A percentile compares a stretch with the other conserved stretches of the same genome.
Conservation (phyloP, 2,797 vertebrate genomes). For the Pangasius krempfi region DNA sequence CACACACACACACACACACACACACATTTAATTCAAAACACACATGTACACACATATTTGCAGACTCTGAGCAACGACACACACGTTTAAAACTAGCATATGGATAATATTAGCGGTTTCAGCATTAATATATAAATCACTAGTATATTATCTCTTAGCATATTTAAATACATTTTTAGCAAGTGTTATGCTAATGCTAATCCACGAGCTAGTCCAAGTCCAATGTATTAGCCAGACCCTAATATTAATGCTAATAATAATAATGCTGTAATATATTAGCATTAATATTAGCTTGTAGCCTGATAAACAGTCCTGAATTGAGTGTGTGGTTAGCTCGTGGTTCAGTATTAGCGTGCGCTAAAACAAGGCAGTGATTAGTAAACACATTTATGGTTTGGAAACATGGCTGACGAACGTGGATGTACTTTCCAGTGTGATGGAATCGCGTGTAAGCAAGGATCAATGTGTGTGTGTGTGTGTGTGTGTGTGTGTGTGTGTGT, state of each 20-base stretch:
- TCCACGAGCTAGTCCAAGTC: neutral
- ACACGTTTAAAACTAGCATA: neutral
- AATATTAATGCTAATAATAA: neutral
- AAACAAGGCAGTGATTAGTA: neutral
- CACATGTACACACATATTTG: neutral
- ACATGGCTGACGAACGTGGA: neutral
- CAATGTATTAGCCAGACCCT: neutral
- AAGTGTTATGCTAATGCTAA: neutral
- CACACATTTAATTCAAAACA: too few relatives aligned
- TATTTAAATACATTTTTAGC: neutral
- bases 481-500: neutral
- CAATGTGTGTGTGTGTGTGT: constrained; percentile 10
- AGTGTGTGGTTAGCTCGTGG: neutral
- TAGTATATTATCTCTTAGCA: neutral
- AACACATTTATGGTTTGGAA: neutral
- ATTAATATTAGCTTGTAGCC: neutral
- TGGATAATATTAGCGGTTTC: neutral
- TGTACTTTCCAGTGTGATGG: neutral
- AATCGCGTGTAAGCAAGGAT: constrained; percentile 8
- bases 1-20: neutral
- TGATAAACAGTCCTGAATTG: neutral
- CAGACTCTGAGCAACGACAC: neutral
- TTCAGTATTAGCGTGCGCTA: neutral
- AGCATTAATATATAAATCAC: neutral
- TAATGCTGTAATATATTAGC: neutral